phyloP scores from a whole-genome alignment of 2,888 invertebrate genomes.

The Perithous albicinctus region DNA sequence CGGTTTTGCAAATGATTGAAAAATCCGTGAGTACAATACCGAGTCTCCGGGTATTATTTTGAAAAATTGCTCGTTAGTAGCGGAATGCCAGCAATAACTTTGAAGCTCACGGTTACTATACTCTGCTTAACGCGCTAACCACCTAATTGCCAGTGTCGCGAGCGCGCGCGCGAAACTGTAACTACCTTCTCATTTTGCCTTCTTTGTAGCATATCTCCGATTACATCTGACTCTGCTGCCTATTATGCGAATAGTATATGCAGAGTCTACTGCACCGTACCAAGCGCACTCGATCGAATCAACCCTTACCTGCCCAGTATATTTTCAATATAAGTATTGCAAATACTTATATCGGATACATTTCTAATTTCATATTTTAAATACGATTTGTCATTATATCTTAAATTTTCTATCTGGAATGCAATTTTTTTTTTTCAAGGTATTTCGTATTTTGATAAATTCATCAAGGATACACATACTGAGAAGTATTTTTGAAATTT shows the following conservation, averaged over 20 bases:
- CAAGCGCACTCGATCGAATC: background rate
- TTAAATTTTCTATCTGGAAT: no score
- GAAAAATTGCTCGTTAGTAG: conserved; percentile 69
- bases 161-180: conserved; percentile 8
- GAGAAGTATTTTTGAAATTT: no score
- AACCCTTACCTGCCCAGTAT: no score
- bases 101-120: conserved; percentile 9
- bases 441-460: no score
- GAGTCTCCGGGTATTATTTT: conserved; percentile 46
- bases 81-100: conserved; percentile 65
- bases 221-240: background rate
- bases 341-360: no score
- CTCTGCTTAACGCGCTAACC: conserved; percentile 9
- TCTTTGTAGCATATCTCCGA: conserved; percentile 39
- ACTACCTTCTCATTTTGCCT: conserved; percentile 24
- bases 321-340: no score
- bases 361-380: no score
- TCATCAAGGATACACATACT: no score
- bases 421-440: no score
- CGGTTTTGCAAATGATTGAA: conserved; percentile 46
- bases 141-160: conserved; percentile 32
- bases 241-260: background rate
- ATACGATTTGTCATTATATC: no score
- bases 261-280: background rate
- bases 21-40: conserved; percentile 31